A percentile compares a stretch with the other conserved stretches of the same genome.
phyloP scores from a whole-genome alignment of 2,888 invertebrate genomes.

The Drosophila mimica region DNA sequence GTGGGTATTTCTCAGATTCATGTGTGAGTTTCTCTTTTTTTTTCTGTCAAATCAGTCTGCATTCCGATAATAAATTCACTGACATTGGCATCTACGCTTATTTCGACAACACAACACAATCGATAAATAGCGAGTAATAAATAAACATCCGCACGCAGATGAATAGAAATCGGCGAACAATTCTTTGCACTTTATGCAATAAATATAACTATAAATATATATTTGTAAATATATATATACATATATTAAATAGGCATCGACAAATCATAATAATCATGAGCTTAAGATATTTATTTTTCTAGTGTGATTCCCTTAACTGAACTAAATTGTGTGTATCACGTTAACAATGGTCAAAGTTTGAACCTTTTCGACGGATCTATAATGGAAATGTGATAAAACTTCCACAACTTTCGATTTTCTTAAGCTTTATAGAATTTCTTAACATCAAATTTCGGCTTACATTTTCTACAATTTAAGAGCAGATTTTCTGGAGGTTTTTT shows the following conservation, averaged over 20 bases:
- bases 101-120: slow-evolving; percentile 38
- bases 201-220: background rate
- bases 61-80: slow-evolving; percentile 50
- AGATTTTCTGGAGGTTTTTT: background rate
- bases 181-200: slow-evolving; percentile 10
- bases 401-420: background rate
- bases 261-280: slow-evolving; percentile 73
- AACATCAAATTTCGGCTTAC: background rate
- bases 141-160: slow-evolving; percentile 55
- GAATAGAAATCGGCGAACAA: slow-evolving; percentile 17
- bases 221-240: slow-evolving; percentile 3
- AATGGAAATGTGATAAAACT: background rate
- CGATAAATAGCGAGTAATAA: slow-evolving; percentile 57
- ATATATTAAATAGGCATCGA: slow-evolving; percentile 43
- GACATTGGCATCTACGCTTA: slow-evolving; percentile 53
- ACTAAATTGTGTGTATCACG: background rate
- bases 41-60: background rate
- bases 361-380: background rate
- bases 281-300: slow-evolving; percentile 16
- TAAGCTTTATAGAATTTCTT: background rate
- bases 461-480: background rate
- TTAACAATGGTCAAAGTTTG: slow-evolving; percentile 25
- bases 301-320: slow-evolving; percentile 7
- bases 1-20: slow-evolving; percentile 28
- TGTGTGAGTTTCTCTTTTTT: background rate